Evolutionary conservation across 2,888 invertebrate species (phyloP).

Genomic region (Clusia tigrina): DNA sequence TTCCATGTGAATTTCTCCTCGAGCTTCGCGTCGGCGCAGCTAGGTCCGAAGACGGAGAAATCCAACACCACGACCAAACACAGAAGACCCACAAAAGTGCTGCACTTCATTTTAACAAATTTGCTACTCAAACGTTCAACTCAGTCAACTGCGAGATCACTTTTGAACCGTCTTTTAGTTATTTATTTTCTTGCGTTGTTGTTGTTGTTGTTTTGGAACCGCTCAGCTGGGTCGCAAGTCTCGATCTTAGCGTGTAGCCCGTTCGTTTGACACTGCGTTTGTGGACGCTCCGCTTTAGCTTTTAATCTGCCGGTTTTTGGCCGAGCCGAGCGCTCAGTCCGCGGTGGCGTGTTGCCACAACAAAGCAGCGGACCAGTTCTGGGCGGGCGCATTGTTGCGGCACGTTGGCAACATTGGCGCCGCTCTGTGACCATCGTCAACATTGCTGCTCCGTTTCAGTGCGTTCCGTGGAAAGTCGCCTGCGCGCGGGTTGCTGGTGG

Average conservation of each 20-base stretch:
- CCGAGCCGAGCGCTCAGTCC: not conserved
- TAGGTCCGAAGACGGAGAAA: not conserved
- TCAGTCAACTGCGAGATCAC: not conserved
- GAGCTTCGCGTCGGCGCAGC: constrained; percentile 64
- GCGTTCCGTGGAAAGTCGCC: not conserved
- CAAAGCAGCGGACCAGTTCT: not conserved
- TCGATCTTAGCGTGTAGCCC: constrained; percentile 11
- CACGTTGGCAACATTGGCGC: constrained; percentile 13
- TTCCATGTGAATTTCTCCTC: constrained; percentile 77
- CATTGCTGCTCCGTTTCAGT: constrained; percentile 20
- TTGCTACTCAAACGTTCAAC: not conserved
- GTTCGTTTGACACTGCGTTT: constrained; percentile 15
- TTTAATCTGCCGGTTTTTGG: constrained; percentile 20
- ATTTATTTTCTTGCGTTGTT: not conserved
- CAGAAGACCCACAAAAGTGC: constrained; percentile 1
- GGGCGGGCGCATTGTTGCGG: constrained; percentile 1
- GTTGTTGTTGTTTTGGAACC: constrained; percentile 6
- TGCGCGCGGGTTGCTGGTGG: not conserved
- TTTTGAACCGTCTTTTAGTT: not conserved
- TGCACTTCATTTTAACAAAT: constrained; percentile 13
- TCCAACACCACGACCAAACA: constrained; percentile 22
- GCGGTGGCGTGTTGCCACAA: not conserved
- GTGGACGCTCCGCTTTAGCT: constrained; percentile 23
- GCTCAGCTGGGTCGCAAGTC: not conserved
- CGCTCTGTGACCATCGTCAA: constrained; percentile 9